phyloP scores from a whole-genome alignment of 2,797 vertebrate genomes.

The Centropyge bicolor region DNA sequence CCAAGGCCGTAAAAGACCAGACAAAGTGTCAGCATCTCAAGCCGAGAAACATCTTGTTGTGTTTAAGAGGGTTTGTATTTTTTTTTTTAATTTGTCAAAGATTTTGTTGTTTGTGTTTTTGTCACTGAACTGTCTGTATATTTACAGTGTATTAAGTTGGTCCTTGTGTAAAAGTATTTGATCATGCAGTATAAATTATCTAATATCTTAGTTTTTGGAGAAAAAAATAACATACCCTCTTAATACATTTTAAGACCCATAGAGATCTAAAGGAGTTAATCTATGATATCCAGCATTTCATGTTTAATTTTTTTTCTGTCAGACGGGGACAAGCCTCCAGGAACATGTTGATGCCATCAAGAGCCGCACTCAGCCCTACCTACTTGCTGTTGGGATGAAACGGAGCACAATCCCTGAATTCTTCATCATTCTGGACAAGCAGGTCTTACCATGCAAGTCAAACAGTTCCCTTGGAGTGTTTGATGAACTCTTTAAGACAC shows the following conservation, averaged over 20 bases:
- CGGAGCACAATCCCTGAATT: constrained; percentile 30
- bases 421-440: no score
- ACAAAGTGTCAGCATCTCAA: constrained; percentile 50
- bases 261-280: constrained; percentile 15
- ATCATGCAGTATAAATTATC: no score
- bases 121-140: background rate
- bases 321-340: background rate
- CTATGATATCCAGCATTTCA: background rate
- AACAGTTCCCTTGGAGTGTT: constrained; percentile 33
- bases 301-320: background rate
- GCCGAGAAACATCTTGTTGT: constrained; percentile 41
- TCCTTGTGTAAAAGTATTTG: background rate
- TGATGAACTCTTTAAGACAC: constrained; percentile 34
- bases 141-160: background rate
- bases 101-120: background rate
- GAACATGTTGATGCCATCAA: constrained; percentile 29
- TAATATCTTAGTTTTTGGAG: constrained; percentile 31
- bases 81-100: no score
- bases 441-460: constrained; percentile 39
- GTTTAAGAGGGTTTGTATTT: constrained; percentile 21
- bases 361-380: constrained; percentile 36
- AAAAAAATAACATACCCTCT: constrained; percentile 3
- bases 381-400: constrained; percentile 40
- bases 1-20: constrained; percentile 49
- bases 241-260: no score